phyloP scores from a whole-genome alignment of 2,113 vertebrate species.

The Periophthalmus modestus region DNA sequence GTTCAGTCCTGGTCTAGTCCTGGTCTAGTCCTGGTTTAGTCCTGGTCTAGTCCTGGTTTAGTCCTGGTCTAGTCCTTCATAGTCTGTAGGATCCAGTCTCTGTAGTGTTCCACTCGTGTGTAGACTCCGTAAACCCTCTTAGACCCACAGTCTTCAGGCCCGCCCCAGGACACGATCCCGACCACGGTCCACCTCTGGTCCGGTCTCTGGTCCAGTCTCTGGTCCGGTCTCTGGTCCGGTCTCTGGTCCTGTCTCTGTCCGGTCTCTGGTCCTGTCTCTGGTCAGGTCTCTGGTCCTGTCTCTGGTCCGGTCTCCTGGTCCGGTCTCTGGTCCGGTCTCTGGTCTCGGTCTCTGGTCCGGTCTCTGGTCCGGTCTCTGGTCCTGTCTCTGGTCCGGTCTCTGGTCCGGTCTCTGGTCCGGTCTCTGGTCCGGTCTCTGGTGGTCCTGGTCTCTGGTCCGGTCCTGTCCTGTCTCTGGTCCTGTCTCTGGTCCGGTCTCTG shows the following conservation, averaged over 20 bases:
- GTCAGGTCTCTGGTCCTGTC: conserved; percentile 43
- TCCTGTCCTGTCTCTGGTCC: conserved; percentile 25
- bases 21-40: background rate
- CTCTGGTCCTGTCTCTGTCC: conserved; percentile 14
- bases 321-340: conserved; percentile 77
- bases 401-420: no score
- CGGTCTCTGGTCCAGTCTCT: no score
- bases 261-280: conserved; percentile 40
- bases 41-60: background rate
- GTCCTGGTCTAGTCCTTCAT: conserved; percentile 18
- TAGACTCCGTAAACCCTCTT: conserved; percentile 95
- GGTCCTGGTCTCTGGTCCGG: no score
- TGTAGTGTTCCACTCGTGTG: conserved; percentile 88
- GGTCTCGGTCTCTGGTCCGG: no score
- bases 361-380: no score
- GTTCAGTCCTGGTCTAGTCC: background rate
- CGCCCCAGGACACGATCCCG: conserved; percentile 95
- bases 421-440: no score
- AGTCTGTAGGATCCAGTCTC: conserved; percentile 84
- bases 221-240: no score
- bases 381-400: conserved; percentile 73
- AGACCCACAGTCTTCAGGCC: conserved; percentile 92
- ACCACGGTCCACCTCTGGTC: conserved; percentile 83
- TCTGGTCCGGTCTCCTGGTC: background rate
- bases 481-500: conserved; percentile 46